Evolutionary conservation across 1,140 invertebrate genomes (phyloP).

Genomic region (Diprion similis): DNA sequence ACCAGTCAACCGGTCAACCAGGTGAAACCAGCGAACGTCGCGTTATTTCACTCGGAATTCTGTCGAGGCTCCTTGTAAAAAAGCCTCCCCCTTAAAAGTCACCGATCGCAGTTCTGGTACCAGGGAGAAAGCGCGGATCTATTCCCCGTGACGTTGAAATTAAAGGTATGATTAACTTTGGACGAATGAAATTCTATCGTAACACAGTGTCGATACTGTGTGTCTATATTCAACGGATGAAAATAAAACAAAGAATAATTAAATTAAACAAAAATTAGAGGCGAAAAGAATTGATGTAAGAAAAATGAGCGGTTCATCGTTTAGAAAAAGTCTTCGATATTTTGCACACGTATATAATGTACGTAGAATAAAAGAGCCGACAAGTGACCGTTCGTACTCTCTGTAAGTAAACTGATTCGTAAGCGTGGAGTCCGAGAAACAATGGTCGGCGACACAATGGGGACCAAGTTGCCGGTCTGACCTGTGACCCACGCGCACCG

Average conservation of each 20-base stretch:
- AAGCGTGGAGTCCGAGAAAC: slow-evolving; percentile 58
- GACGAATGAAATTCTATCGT: background rate
- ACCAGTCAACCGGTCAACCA: slow-evolving; percentile 3
- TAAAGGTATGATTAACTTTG: background rate
- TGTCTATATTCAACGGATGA: slow-evolving; percentile 1
- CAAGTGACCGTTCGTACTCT: background rate
- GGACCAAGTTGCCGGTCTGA: slow-evolving; percentile 58
- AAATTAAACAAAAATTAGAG: slow-evolving; percentile 4
- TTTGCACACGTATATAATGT: background rate
- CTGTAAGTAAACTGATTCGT: slow-evolving; percentile 49
- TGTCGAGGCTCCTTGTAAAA: background rate
- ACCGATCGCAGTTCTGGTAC: background rate
- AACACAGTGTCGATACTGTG: background rate
- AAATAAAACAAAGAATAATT: slow-evolving; percentile 20
- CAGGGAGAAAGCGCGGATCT: background rate
- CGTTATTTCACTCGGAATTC: background rate
- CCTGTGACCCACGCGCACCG: slow-evolving; percentile 49
- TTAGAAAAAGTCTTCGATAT: background rate
- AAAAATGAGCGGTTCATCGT: slow-evolving; percentile 2
- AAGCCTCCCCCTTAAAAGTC: background rate
- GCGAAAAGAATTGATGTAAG: background rate
- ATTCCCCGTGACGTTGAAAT: background rate
- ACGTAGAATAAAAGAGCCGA: background rate
- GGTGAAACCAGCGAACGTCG: background rate
- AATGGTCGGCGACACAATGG: slow-evolving; percentile 58